Conservation (phyloP, 1,140 invertebrate species). For the Drosophila melanogaster region Release_6_plus_ISO1_MT NT_037436.4:19318001-19318500, state of each 20-base stretch:
- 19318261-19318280: slow-evolving; percentile 51
- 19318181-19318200: slow-evolving; percentile 15
- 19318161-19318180: slow-evolving; percentile 53
- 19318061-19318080: slow-evolving; percentile 15
- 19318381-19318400: no score
- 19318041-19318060: slow-evolving; percentile 10
- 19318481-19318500: slow-evolving; percentile 6
- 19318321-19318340: neutral
- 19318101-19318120: slow-evolving; percentile 70
- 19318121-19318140: slow-evolving; percentile 68
- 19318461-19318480: neutral
- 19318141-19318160: slow-evolving; percentile 57
- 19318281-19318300: neutral
- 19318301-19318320: neutral
- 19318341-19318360: neutral
- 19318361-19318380: no score
- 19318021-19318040: slow-evolving; percentile 62
- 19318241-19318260: slow-evolving; percentile 80
- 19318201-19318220: slow-evolving; percentile 1
- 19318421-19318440: no score
- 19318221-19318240: slow-evolving; percentile 51
- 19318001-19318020: slow-evolving; percentile 68
- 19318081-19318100: slow-evolving; percentile 36
- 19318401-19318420: no score
- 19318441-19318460: no score